phyloP scores from a whole-genome alignment of 2,797 vertebrate genomes.

The Chelon labrosus region DNA sequence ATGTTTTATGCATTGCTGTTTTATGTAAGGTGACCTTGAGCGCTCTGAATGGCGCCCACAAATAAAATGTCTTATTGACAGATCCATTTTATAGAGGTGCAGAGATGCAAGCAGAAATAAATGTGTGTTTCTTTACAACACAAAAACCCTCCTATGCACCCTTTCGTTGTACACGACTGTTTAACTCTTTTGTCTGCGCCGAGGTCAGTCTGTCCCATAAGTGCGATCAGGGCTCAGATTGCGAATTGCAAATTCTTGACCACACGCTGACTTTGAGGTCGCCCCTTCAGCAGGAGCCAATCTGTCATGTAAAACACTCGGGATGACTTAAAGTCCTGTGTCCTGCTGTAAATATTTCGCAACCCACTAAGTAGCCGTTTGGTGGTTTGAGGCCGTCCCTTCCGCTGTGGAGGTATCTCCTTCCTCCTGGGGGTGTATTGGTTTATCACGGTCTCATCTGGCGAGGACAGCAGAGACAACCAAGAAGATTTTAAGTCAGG shows the following conservation, averaged over 20 bases:
- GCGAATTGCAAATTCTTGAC: slow-evolving; percentile 50
- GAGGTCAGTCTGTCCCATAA: slow-evolving; percentile 23
- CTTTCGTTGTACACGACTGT: neutral
- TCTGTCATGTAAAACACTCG: slow-evolving; percentile 36
- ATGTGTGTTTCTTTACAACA: neutral
- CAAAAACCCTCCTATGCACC: no score
- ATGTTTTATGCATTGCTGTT: no score
- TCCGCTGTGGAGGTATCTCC: slow-evolving; percentile 23
- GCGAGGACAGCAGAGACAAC: slow-evolving; percentile 29
- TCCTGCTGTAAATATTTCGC: slow-evolving; percentile 62
- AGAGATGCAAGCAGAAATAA: neutral
- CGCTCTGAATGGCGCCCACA: no score
- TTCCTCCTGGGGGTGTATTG: slow-evolving; percentile 32
- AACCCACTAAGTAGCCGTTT: slow-evolving; percentile 63
- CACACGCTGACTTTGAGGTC: slow-evolving; percentile 59
- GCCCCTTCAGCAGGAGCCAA: slow-evolving; percentile 40
- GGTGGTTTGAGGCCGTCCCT: slow-evolving; percentile 59
- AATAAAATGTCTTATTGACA: no score
- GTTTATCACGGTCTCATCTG: slow-evolving; percentile 12
- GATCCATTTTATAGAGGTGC: no score
- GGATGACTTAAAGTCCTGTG: slow-evolving; percentile 52
- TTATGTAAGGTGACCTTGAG: no score
- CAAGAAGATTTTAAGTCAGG: neutral
- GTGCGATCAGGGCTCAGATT: slow-evolving; percentile 27
- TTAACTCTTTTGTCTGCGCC: slow-evolving; percentile 7